phyloP scores from a whole-genome alignment of 1,140 invertebrate species.

The Euwallacea fornicatus region DNA sequence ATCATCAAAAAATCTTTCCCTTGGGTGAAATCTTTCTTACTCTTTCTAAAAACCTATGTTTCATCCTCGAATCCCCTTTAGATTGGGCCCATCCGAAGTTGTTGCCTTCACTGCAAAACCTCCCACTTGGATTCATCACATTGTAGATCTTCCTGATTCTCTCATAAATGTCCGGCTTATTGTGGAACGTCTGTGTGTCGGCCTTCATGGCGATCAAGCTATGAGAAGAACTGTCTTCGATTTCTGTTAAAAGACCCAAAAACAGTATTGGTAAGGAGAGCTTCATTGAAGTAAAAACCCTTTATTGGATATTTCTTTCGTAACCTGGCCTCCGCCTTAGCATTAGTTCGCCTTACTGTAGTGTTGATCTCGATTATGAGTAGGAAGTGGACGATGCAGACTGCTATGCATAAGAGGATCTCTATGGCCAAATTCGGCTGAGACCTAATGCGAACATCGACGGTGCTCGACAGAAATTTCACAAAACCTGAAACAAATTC shows the following conservation, averaged over 20 bases:
- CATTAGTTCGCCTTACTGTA: slow-evolving; percentile 33
- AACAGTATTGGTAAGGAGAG: background rate
- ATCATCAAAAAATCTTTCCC: too few relatives aligned
- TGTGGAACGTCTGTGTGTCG: slow-evolving; percentile 28
- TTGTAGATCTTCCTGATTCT: background rate
- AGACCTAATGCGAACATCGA: slow-evolving; percentile 37
- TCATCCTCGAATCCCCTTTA: slow-evolving; percentile 31
- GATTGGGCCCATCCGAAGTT: slow-evolving; percentile 35
- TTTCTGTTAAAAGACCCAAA: background rate
- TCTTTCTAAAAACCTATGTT: slow-evolving; percentile 33
- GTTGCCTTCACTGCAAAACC: slow-evolving; percentile 8
- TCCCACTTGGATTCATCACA: too few relatives aligned
- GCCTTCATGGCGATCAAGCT: slow-evolving; percentile 28
- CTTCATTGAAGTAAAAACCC: background rate
- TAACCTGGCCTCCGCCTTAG: slow-evolving; percentile 33
- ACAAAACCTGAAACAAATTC: slow-evolving; percentile 35
- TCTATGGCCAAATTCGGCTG: slow-evolving; percentile 40
- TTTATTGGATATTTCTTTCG: slow-evolving; percentile 33
- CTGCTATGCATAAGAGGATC: slow-evolving; percentile 31
- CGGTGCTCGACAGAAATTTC: slow-evolving; percentile 39
- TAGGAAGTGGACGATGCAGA: slow-evolving; percentile 38
- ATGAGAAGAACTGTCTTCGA: slow-evolving; percentile 23
- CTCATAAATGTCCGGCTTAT: slow-evolving; percentile 27
- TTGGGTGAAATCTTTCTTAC: slow-evolving; percentile 1
- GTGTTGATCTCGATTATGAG: slow-evolving; percentile 41